Conservation (phyloP, 1,140 invertebrate genomes). For the Aradophagus sp. region DNA sequence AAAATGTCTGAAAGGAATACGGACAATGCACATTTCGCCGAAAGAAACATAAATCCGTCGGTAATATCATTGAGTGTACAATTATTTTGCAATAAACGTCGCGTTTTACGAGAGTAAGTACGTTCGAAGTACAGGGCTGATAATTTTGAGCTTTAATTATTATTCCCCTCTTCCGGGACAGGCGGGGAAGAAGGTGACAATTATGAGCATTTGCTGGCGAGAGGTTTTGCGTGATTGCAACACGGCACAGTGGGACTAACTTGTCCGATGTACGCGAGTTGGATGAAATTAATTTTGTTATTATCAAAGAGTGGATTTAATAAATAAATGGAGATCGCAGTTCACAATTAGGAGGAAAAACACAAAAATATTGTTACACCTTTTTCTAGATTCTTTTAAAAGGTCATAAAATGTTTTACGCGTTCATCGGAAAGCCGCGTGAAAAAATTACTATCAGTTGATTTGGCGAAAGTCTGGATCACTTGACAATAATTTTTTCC, state of each 20-base stretch:
- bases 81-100: slow-evolving; percentile 39
- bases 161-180: neutral
- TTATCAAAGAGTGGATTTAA: neutral
- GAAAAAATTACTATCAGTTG: too few relatives aligned
- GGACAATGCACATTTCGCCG: slow-evolving; percentile 1
- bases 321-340: neutral
- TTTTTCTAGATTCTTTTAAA: too few relatives aligned
- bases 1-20: slow-evolving; percentile 3
- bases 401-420: too few relatives aligned
- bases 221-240: slow-evolving; percentile 11
- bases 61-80: slow-evolving; percentile 23
- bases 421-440: too few relatives aligned
- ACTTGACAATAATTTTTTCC: too few relatives aligned
- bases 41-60: slow-evolving; percentile 16
- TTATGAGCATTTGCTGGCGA: slow-evolving; percentile 19
- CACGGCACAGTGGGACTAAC: slow-evolving; percentile 10
- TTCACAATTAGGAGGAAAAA: too few relatives aligned
- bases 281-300: slow-evolving; percentile 24
- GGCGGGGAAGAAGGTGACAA: slow-evolving; percentile 11
- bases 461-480: too few relatives aligned
- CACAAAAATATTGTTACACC: too few relatives aligned
- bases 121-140: slow-evolving; percentile 6
- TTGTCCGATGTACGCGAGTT: slow-evolving; percentile 3
- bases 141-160: slow-evolving; percentile 33
- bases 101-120: slow-evolving; percentile 22